Evolutionary conservation across 2,888 invertebrate genomes (phyloP).

Genomic region (Chaitophorus viminalis): DNA sequence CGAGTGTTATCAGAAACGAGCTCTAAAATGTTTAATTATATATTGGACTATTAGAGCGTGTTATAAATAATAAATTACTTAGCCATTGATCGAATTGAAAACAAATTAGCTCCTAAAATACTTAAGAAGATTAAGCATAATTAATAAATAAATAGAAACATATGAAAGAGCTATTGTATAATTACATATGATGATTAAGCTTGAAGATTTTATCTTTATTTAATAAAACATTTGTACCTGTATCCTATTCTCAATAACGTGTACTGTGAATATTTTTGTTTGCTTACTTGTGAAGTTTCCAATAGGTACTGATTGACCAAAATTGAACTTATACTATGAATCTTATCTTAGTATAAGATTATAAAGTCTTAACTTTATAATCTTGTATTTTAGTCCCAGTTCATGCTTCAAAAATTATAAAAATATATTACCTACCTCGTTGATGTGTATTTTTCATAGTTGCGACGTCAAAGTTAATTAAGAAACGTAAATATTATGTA

Average conservation of each 20-base stretch:
- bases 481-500: no score
- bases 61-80: background rate
- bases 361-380: no score
- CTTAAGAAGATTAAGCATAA: background rate
- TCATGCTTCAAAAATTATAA: background rate
- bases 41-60: background rate
- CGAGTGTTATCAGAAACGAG: background rate
- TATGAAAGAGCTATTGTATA: background rate
- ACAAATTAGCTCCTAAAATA: background rate
- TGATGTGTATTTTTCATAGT: no score
- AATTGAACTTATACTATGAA: no score
- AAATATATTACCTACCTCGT: no score
- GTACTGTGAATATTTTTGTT: background rate
- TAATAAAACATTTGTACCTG: background rate
- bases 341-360: no score
- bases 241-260: no score
- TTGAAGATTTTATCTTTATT: background rate
- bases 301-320: no score
- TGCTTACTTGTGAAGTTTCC: background rate
- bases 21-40: background rate
- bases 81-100: background rate
- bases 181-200: background rate
- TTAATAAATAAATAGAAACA: background rate
- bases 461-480: no score
- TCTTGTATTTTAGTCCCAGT: background rate